Conservation (phyloP, 2,797 vertebrate species). For the Dicrostonyx torquatus region DNA sequence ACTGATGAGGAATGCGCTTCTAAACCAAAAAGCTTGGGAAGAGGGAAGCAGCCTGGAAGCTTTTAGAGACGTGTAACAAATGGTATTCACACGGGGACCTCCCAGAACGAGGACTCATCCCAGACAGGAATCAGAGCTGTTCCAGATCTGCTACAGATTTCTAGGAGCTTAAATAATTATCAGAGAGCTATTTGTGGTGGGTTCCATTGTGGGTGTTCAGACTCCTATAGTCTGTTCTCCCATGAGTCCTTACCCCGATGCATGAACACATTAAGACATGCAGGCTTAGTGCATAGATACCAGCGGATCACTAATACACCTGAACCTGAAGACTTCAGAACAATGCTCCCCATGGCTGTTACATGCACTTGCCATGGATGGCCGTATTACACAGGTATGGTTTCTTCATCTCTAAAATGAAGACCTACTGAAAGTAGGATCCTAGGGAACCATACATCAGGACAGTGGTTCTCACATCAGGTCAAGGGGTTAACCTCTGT, state of each 20-base stretch:
- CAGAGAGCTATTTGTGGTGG: constrained; percentile 61
- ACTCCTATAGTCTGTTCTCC: constrained; percentile 31
- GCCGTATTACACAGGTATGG: background rate
- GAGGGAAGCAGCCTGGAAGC: constrained; percentile 79
- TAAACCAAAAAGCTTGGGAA: constrained; percentile 76
- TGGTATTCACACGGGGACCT: constrained; percentile 76
- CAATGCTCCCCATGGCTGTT: background rate
- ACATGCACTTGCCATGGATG: background rate
- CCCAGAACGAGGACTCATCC: constrained; percentile 75
- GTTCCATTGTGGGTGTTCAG: constrained; percentile 1
- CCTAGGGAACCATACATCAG: background rate
- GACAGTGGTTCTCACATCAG: background rate
- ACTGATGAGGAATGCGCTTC: constrained; percentile 74
- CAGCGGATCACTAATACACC: background rate
- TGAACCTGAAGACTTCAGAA: constrained; percentile 29
- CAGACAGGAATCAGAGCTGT: constrained; percentile 76
- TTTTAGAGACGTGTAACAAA: constrained; percentile 78
- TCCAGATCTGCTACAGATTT: constrained; percentile 75
- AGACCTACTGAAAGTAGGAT: background rate
- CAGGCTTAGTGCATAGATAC: background rate
- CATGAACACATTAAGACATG: background rate
- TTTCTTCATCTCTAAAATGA: constrained; percentile 39
- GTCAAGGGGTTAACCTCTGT: background rate
- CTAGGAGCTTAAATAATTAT: constrained; percentile 71
- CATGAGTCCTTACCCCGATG: background rate